These are phyloP conservation scores for Tetheella fluctuosa DNA, from an alignment of 2,888 invertebrate genomes.

Conservation along the genomic window DNA sequence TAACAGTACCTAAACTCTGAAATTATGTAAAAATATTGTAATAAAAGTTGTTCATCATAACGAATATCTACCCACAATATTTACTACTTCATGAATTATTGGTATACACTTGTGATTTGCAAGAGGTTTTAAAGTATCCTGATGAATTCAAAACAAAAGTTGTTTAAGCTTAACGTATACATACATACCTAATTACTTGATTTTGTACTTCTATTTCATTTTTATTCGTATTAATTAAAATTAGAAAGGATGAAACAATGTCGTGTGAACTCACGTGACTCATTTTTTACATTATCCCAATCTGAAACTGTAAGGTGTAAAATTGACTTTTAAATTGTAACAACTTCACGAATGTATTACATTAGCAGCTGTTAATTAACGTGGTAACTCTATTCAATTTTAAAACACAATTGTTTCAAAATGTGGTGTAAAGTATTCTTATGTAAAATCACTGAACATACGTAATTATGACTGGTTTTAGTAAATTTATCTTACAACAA, in stretches of 20 bases:
- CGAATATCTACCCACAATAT: no score
- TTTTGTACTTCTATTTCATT: no score
- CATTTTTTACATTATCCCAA: not conserved
- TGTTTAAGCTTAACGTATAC: no score
- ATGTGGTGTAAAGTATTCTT: slow-evolving; percentile 26
- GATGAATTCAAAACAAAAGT: no score
- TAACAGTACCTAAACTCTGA: no score
- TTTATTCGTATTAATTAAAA: not conserved
- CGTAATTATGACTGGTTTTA: not conserved
- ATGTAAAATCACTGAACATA: slow-evolving; percentile 22
- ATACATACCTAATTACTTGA: no score
- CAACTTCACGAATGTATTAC: slow-evolving; percentile 24
- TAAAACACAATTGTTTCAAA: slow-evolving; percentile 41
- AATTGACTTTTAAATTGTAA: not conserved
- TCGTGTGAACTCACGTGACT: not conserved
- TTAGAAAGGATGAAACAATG: not conserved
- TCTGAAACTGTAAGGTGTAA: not conserved
- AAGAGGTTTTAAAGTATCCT: no score
- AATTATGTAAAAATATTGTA: no score
- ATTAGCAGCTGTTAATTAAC: slow-evolving; percentile 34
- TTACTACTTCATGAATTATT: no score
- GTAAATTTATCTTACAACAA: not conserved
- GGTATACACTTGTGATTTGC: no score
- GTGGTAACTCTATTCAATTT: slow-evolving; percentile 41
- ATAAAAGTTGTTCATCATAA: no score